Conservation (phyloP, 1,140 invertebrate species). For the Coptotermes formosanus region DNA sequence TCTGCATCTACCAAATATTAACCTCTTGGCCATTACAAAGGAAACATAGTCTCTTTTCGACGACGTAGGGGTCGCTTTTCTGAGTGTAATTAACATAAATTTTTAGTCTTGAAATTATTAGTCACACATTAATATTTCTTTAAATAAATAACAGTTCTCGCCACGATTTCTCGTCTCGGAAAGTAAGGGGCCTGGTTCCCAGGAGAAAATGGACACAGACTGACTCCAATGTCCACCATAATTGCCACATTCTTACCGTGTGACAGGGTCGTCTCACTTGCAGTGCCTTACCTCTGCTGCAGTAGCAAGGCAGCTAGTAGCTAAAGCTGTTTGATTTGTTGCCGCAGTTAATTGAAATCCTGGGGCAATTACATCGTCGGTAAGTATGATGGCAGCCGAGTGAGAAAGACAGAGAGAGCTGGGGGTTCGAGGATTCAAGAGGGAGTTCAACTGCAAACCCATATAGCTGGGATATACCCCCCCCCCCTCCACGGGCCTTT, state of each 20-base stretch:
- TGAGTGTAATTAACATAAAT: too few species aligned
- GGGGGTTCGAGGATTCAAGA: not conserved
- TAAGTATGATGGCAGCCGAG: conserved; percentile 41
- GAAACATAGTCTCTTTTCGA: too few species aligned
- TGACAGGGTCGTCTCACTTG: not conserved
- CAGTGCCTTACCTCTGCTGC: not conserved
- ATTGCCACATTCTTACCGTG: not conserved
- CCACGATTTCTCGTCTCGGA: not conserved
- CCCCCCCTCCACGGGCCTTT: conserved; percentile 20
- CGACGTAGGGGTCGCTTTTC: too few species aligned
- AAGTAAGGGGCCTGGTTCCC: not conserved
- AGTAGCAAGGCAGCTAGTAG: conserved; percentile 20
- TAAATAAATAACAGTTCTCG: too few species aligned
- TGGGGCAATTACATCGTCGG: conserved; percentile 47
- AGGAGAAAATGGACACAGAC: not conserved
- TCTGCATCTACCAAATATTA: too few species aligned
- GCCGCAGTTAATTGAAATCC: conserved; percentile 52
- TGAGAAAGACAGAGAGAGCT: not conserved
- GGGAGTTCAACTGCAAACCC: conserved; percentile 37
- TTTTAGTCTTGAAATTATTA: too few species aligned
- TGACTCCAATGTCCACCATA: not conserved
- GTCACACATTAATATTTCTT: too few species aligned
- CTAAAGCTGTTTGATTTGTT: conserved; percentile 52
- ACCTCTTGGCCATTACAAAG: too few species aligned
- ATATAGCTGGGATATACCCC: conserved; percentile 33